Evolutionary conservation across 2,113 vertebrate species (phyloP), one percentile per base, ranked within the genome.

Genomic region (Sporophila hypoxantha): DNA sequence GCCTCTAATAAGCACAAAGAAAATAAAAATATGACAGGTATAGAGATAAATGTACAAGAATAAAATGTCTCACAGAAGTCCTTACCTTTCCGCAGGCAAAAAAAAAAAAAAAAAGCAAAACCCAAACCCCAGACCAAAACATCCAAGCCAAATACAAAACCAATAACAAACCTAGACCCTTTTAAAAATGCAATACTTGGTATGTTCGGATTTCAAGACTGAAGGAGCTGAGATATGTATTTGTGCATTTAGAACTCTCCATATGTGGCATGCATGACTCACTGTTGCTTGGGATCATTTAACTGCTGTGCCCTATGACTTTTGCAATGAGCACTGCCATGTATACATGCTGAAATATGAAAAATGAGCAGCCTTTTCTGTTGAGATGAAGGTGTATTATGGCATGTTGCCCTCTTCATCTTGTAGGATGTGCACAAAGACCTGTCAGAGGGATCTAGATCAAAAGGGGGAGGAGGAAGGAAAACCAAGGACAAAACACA

Each of bases 131-230:
- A 77, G 69, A 52, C 25, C 20, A 44, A 74, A 81, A 83, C 39
- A 61, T 26, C 29, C 78, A 93, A 95, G 71, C 57, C 42, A 44
- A 61, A 61, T 36, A 92, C 88, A 82, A 91, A 88, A 56, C 47
- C 44, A 95, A 19, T 50, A 78, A 87, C 46, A 91, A 92, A 91
- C 62, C 49, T 62, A 91, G 91, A 90, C 93, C 69, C 70, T 90
- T 97, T 97, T 94, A 95, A 97, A 97, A 98, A 97, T 97, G 97
- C 97, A 97, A 97, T 97, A 97, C 97, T 97, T 97, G 97, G 97
- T 95, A 92, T 25, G 61, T 92, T 60, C 10, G 59, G 91, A 93
- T 82, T 88, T 76, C 39, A 92, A 77, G 85, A 91, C 74, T 85
- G 85, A 80, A 87, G 85, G 91, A 94, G 76, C 87, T 53, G 87